phyloP scores from a whole-genome alignment of 2,888 invertebrate genomes.

The Mimas tiliae region DNA sequence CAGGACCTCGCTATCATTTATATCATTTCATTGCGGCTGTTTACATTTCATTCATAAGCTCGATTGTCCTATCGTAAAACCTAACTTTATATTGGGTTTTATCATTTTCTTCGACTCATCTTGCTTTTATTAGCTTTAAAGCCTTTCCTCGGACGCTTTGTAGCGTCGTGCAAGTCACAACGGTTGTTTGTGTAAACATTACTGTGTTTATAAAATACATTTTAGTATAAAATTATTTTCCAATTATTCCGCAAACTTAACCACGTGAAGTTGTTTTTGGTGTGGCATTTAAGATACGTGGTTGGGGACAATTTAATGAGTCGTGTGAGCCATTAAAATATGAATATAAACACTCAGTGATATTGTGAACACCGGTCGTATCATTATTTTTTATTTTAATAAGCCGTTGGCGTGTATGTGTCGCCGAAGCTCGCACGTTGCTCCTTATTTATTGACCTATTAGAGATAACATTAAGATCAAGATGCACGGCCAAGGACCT shows the following conservation, averaged over 20 bases:
- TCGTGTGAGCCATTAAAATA: constrained; percentile 63
- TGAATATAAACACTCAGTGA: constrained; percentile 68
- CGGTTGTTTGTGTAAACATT: constrained; percentile 31
- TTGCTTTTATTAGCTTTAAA: constrained; percentile 37
- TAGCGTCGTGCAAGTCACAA: background rate
- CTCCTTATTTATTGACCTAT: constrained; percentile 84
- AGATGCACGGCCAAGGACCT: constrained; percentile 85
- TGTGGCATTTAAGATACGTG: constrained; percentile 35
- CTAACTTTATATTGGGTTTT: constrained; percentile 55
- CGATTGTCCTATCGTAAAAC: constrained; percentile 65
- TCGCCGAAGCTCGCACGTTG: constrained; percentile 83
- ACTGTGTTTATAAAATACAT: constrained; percentile 17
- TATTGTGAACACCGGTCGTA: constrained; percentile 70
- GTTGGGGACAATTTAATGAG: constrained; percentile 53
- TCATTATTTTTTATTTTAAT: constrained; percentile 78
- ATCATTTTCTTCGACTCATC: constrained; percentile 41
- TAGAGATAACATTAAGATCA: constrained; percentile 85
- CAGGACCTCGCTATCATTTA: constrained; percentile 68
- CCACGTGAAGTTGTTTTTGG: constrained; percentile 2
- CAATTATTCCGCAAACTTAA: constrained; percentile 18
- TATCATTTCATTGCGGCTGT: constrained; percentile 80
- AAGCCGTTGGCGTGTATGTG: constrained; percentile 76
- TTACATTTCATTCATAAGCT: constrained; percentile 81
- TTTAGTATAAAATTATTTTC: constrained; percentile 8
- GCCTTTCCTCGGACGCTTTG: constrained; percentile 23